Conservation (phyloP, 2,888 invertebrate species). For the Hemistola chrysoprasaria region DNA sequence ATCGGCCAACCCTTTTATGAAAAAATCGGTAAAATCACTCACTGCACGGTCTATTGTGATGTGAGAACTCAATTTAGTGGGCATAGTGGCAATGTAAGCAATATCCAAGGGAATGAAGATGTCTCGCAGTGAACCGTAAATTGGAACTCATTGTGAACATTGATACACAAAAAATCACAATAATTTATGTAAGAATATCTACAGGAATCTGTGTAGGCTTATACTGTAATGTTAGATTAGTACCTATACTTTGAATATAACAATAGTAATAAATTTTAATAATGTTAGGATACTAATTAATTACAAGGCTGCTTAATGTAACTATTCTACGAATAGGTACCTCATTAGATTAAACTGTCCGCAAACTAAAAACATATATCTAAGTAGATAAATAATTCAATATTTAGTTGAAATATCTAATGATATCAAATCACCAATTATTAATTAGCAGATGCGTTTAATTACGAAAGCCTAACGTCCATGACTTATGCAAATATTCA, state of each 20-base stretch:
- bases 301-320: too few species aligned
- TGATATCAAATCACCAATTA: constrained; percentile 1
- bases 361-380: too few species aligned
- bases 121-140: constrained; percentile 41
- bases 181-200: too few species aligned
- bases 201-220: too few species aligned
- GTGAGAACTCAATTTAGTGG: constrained; percentile 80
- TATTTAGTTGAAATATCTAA: too few species aligned
- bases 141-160: constrained; percentile 9
- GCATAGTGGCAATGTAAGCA: constrained; percentile 58
- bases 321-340: too few species aligned
- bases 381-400: too few species aligned
- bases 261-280: too few species aligned
- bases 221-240: too few species aligned
- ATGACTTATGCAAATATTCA: constrained; percentile 7
- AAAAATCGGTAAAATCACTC: constrained; percentile 74
- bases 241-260: too few species aligned
- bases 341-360: too few species aligned
- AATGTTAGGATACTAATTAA: too few species aligned
- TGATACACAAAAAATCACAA: neutral
- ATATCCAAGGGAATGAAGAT: constrained; percentile 69
- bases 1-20: constrained; percentile 79
- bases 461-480: constrained; percentile 1
- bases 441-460: neutral
- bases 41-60: constrained; percentile 72